Evolutionary conservation across 2,113 vertebrate genomes (phyloP).

Genomic region (Otolemur garnettii): DNA sequence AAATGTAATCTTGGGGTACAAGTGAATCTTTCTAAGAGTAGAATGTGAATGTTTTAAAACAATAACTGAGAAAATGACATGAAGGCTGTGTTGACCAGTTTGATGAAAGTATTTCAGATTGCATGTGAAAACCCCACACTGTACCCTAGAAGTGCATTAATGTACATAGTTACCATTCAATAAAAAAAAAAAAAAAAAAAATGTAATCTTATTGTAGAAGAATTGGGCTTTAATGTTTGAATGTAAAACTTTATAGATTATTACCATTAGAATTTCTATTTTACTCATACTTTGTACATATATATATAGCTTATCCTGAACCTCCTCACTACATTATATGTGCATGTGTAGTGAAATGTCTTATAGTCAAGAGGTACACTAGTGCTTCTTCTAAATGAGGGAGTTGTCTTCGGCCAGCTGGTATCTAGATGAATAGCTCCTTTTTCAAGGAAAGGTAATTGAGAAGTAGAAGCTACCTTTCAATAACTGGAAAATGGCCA

Average conservation of each 20-base stretch:
- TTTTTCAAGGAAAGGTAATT: slow-evolving; percentile 25
- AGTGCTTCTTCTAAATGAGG: neutral
- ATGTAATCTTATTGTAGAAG: slow-evolving; percentile 20
- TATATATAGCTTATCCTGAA: neutral
- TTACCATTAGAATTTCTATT: neutral
- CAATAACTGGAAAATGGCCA: neutral
- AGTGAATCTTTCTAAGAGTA: too few species aligned
- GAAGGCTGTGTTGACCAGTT: too few species aligned
- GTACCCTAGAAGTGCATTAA: too few species aligned
- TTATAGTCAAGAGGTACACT: neutral
- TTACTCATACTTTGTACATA: slow-evolving; percentile 17
- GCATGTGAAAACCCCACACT: too few species aligned
- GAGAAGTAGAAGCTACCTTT: slow-evolving; percentile 27
- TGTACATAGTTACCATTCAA: too few species aligned
- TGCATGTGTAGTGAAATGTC: neutral
- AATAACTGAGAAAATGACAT: too few species aligned
- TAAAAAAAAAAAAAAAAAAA: too few species aligned
- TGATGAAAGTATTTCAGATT: too few species aligned
- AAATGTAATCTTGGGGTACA: neutral
- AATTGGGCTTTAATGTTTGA: neutral
- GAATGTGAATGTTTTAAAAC: too few species aligned
- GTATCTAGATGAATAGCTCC: neutral
- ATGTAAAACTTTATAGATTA: neutral
- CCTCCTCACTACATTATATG: neutral
- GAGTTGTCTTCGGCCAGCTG: neutral